Conservation (phyloP, 1,140 invertebrate genomes). For the Branchinecta lindahli region DNA sequence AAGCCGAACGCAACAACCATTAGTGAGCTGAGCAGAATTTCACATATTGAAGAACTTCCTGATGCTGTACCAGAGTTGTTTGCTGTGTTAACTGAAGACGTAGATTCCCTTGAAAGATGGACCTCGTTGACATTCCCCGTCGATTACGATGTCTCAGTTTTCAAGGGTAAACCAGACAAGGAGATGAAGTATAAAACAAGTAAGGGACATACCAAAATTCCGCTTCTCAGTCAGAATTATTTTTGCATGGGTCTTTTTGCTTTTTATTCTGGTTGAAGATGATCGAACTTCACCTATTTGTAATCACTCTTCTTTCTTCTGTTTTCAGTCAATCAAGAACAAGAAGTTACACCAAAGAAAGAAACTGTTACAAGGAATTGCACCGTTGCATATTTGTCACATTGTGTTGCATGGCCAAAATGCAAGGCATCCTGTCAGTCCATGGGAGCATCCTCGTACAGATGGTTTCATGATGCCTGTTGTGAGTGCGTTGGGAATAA, state of each 20-base stretch:
- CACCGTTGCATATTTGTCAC: constrained; percentile 76
- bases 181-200: constrained; percentile 50
- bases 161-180: constrained; percentile 40
- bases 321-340: constrained; percentile 43
- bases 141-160: constrained; percentile 42
- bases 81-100: constrained; percentile 56
- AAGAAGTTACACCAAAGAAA: constrained; percentile 42
- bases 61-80: constrained; percentile 70
- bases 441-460: constrained; percentile 53
- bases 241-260: constrained; percentile 4
- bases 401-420: constrained; percentile 76
- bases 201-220: constrained; percentile 33
- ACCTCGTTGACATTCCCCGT: constrained; percentile 58
- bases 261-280: not conserved
- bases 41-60: constrained; percentile 68
- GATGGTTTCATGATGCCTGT: constrained; percentile 80
- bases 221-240: not conserved
- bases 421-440: constrained; percentile 62
- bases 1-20: constrained; percentile 49
- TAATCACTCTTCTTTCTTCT: constrained; percentile 20
- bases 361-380: constrained; percentile 62
- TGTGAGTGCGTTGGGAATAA: constrained; percentile 81
- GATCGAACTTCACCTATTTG: not conserved
- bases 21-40: constrained; percentile 48
- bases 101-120: constrained; percentile 55